phyloP scores from a whole-genome alignment of 1,140 invertebrate genomes.

The Drosophila bocqueti region DNA sequence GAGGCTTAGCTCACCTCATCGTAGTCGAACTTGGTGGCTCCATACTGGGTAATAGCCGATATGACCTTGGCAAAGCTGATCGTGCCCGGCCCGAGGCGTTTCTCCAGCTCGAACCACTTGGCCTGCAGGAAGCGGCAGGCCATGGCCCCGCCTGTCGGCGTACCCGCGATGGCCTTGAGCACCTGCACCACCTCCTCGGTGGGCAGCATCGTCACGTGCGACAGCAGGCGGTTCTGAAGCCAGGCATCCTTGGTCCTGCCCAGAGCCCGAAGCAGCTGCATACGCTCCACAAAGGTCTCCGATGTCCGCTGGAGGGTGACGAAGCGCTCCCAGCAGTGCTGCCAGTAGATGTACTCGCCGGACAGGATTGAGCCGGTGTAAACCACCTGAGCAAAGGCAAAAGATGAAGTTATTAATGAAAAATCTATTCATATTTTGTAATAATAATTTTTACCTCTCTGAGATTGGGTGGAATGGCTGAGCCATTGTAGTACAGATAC shows the following conservation, averaged over 20 bases:
- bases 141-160: conserved; percentile 89
- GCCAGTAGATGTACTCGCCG: conserved; percentile 90
- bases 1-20: conserved; percentile 86
- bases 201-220: conserved; percentile 88
- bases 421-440: too few relatives aligned
- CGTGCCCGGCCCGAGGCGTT: conserved; percentile 89
- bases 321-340: conserved; percentile 90
- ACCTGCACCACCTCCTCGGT: conserved; percentile 90
- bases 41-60: conserved; percentile 89
- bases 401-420: not conserved
- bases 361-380: conserved; percentile 85
- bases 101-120: conserved; percentile 89
- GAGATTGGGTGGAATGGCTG: conserved; percentile 78
- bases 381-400: conserved; percentile 59
- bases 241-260: conserved; percentile 89
- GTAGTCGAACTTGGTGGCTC: conserved; percentile 90
- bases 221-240: conserved; percentile 89
- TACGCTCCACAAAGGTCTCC: conserved; percentile 89
- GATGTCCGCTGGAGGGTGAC: conserved; percentile 85
- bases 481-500: conserved; percentile 75
- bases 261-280: conserved; percentile 89
- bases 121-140: conserved; percentile 91
- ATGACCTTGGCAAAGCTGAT: conserved; percentile 90
- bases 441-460: conserved; percentile 61
- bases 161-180: conserved; percentile 89